phyloP scores from a whole-genome alignment of 2,797 vertebrate species.

The Acanthornis magna region DNA sequence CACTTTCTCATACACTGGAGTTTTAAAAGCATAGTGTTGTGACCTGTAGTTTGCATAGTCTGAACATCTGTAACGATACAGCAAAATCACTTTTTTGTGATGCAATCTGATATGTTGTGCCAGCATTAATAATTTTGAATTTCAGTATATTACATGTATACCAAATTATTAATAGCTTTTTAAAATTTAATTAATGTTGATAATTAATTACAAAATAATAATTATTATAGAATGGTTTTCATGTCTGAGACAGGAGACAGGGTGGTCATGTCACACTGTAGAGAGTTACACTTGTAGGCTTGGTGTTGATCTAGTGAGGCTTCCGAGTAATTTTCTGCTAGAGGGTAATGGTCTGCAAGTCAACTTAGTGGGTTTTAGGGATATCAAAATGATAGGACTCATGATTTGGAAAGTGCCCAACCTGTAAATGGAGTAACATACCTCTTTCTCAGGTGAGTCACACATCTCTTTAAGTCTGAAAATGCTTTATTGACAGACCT shows the following conservation, averaged over 20 bases:
- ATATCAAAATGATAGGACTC: background rate
- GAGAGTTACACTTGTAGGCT: background rate
- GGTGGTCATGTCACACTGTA: background rate
- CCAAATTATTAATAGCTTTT: background rate
- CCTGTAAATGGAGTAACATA: background rate
- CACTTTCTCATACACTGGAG: background rate
- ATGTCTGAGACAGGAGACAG: background rate
- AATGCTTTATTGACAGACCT: background rate
- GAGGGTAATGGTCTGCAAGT: background rate
- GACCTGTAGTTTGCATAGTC: background rate
- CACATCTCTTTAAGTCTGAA: background rate
- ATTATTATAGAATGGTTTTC: background rate
- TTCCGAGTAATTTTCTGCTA: background rate
- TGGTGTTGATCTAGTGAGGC: background rate
- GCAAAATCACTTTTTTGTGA: background rate
- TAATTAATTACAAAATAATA: background rate
- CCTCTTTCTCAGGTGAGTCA: background rate
- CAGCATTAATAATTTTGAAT: background rate
- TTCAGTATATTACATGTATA: background rate
- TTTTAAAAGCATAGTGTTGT: background rate
- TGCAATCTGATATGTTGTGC: background rate
- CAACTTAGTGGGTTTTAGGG: background rate
- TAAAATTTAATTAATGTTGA: background rate
- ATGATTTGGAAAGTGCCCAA: background rate
- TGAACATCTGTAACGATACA: background rate